A percentile compares a stretch with the other conserved stretches of the same genome.
phyloP scores from a whole-genome alignment of 2,113 vertebrate genomes.

The Columbina picui region DNA sequence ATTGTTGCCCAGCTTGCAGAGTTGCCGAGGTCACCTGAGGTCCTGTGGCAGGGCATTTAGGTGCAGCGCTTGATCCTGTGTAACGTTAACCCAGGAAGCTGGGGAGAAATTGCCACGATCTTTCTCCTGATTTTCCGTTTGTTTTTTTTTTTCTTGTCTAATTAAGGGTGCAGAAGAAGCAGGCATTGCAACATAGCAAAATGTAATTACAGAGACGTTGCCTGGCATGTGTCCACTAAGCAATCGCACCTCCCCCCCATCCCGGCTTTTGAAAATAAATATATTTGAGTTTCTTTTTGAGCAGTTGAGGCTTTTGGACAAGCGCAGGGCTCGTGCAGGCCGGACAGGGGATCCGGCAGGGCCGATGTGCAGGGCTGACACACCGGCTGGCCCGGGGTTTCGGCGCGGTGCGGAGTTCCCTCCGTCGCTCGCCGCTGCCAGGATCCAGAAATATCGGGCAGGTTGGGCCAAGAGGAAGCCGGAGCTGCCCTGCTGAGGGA shows the following conservation, averaged over 20 bases:
- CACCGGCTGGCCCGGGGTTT: background rate
- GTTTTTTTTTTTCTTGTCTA: background rate
- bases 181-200: constrained; percentile 54
- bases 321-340: background rate
- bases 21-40: constrained; percentile 72
- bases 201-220: constrained; percentile 56
- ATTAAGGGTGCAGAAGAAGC: constrained; percentile 60
- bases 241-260: background rate
- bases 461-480: constrained; percentile 55
- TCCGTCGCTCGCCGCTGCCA: background rate
- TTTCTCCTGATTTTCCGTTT: constrained; percentile 40
- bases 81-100: constrained; percentile 44
- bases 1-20: constrained; percentile 66
- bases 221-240: constrained; percentile 55
- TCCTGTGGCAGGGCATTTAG: constrained; percentile 58
- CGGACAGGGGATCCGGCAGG: background rate
- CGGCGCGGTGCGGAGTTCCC: constrained; percentile 15
- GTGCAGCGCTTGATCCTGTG: constrained; percentile 45
- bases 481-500: constrained; percentile 34
- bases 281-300: constrained; percentile 8
- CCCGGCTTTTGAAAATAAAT: background rate
- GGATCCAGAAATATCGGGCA: constrained; percentile 44
- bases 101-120: constrained; percentile 26
- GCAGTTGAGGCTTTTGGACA: constrained; percentile 5
- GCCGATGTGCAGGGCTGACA: constrained; percentile 27